Evolutionary conservation across 2,113 vertebrate genomes (phyloP).

Genomic region (Phalacrocorax brasilianus): DNA sequence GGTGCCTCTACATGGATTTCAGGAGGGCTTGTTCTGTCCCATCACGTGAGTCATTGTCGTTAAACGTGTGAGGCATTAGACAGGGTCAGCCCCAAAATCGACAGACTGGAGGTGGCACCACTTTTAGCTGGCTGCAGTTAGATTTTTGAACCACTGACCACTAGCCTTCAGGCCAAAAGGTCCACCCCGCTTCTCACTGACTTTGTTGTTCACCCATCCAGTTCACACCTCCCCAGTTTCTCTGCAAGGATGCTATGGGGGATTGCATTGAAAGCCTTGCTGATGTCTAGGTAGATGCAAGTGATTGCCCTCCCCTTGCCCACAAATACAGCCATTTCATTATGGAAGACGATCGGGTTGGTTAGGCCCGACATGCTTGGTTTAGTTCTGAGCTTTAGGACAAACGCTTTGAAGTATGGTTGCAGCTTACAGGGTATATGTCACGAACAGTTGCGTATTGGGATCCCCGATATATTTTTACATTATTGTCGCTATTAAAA

Average conservation of each 20-base stretch:
- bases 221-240: neutral
- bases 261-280: neutral
- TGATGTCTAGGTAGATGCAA: neutral
- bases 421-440: neutral
- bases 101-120: neutral
- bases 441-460: neutral
- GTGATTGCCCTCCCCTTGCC: neutral
- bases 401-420: neutral
- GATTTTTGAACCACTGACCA: neutral
- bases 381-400: neutral
- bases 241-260: neutral
- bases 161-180: neutral
- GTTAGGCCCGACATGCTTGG: neutral
- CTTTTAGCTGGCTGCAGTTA: neutral
- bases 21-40: neutral
- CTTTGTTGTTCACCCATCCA: neutral
- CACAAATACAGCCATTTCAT: neutral
- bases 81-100: neutral
- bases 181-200: neutral
- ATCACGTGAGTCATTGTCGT: accelerated
- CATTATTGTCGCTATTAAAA: neutral
- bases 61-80: neutral
- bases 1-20: neutral
- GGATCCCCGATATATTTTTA: neutral
- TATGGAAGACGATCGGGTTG: neutral